Percentiles rank a stretch among this genome's conserved stretches.
These are phyloP conservation scores for Mythimna loreyi DNA, from an alignment of 2,888 invertebrate genomes.

Conservation along the genomic window DNA sequence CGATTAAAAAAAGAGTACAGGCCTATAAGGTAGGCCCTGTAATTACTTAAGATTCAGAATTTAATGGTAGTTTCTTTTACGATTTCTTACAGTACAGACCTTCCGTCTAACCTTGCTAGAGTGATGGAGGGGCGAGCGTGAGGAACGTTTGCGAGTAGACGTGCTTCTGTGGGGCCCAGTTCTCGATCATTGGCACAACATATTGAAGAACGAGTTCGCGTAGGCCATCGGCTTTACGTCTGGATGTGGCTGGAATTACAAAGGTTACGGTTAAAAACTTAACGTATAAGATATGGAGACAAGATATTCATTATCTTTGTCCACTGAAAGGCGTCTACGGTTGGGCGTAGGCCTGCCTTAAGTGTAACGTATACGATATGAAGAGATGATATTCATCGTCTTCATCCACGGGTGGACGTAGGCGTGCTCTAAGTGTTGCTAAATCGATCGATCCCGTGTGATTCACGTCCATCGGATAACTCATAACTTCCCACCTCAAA, in stretches of 20 bases:
- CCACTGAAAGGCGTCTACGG: too few species aligned
- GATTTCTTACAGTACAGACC: not conserved
- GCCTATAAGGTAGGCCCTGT: not conserved
- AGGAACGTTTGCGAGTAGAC: conserved; percentile 47
- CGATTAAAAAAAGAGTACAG: too few species aligned
- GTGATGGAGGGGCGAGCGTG: conserved; percentile 46
- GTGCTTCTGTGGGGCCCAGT: conserved; percentile 10
- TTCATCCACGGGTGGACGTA: too few species aligned
- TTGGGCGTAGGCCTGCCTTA: too few species aligned
- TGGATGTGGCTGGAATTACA: conserved; percentile 97
- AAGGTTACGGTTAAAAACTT: not conserved
- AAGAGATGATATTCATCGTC: too few species aligned
- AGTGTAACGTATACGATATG: too few species aligned
- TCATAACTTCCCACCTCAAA: too few species aligned
- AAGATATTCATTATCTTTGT: too few species aligned
- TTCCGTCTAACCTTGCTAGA: conserved; percentile 26
- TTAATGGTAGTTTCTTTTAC: not conserved
- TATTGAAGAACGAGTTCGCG: conserved; percentile 96
- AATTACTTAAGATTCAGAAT: not conserved
- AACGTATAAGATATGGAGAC: too few species aligned
- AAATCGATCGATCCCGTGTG: too few species aligned
- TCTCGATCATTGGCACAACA: conserved; percentile 92
- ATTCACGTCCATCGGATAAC: too few species aligned
- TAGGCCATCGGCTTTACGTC: conserved; percentile 99
- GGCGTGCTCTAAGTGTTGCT: too few species aligned